Conservation (phyloP, 2,888 invertebrate species). For the Gymnoscelis rufifasciata region DNA sequence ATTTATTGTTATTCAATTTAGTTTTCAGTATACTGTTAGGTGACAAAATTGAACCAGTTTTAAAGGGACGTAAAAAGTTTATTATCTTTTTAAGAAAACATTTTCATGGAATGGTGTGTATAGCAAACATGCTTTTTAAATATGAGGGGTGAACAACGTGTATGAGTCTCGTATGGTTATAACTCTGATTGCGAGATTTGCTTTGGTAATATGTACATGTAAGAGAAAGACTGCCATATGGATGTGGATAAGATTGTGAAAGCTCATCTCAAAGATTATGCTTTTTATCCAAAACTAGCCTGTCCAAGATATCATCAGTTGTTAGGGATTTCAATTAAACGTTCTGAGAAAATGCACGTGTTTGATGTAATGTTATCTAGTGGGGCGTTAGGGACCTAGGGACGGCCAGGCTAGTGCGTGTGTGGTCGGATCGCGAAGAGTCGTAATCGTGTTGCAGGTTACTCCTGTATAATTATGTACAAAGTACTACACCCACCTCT, state of each 20-base stretch:
- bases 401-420: constrained; percentile 49
- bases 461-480: constrained; percentile 76
- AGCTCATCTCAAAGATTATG: constrained; percentile 70
- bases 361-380: constrained; percentile 27
- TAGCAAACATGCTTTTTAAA: constrained; percentile 54
- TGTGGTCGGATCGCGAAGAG: constrained; percentile 55
- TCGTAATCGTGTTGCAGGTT: constrained; percentile 61
- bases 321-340: constrained; percentile 42
- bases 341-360: constrained; percentile 27
- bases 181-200: constrained; percentile 56
- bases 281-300: constrained; percentile 59
- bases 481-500: constrained; percentile 80
- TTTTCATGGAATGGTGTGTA: constrained; percentile 54
- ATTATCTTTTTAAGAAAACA: constrained; percentile 69
- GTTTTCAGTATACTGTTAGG: constrained; percentile 74
- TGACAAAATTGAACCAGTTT: constrained; percentile 77
- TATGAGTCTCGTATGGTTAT: constrained; percentile 58
- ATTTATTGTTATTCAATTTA: constrained; percentile 78
- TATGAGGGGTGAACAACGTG: constrained; percentile 68
- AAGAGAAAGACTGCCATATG: constrained; percentile 73
- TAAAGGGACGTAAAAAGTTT: constrained; percentile 73
- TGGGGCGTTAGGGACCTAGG: constrained; percentile 30
- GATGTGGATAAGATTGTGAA: constrained; percentile 62
- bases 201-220: constrained; percentile 74
- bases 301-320: constrained; percentile 44